Evolutionary conservation across 2,113 vertebrate species (phyloP).

Genomic region (Microtus pennsylvanicus): DNA sequence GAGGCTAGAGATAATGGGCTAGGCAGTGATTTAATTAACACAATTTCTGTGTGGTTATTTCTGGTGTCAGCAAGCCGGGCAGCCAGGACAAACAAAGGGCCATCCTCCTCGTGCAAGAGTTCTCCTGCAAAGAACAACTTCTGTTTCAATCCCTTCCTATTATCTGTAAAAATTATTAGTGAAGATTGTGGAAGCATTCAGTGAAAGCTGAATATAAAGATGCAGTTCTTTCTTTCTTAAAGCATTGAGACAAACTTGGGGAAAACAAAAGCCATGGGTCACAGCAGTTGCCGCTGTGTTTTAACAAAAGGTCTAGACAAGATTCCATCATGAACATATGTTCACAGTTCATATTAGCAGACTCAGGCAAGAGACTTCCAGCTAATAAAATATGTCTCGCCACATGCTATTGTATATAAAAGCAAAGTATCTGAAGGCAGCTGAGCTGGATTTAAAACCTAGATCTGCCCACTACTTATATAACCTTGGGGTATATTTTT

Average conservation of each 20-base stretch:
- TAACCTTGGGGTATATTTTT: constrained; percentile 19
- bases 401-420: constrained; percentile 44
- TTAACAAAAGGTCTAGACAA: constrained; percentile 39
- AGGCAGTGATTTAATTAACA: too few species aligned
- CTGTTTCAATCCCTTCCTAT: not conserved
- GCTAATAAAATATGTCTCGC: not conserved
- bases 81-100: too few species aligned
- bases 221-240: constrained; percentile 24
- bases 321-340: constrained; percentile 21
- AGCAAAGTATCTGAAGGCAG: not conserved
- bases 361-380: not conserved
- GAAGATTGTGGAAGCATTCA: not conserved
- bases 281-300: not conserved
- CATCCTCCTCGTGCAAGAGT: too few species aligned
- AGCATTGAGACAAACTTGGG: constrained; percentile 27
- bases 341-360: constrained; percentile 29
- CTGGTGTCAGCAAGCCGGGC: too few species aligned
- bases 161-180: constrained; percentile 11
- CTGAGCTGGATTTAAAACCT: constrained; percentile 32
- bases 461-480: constrained; percentile 29
- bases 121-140: constrained; percentile 1
- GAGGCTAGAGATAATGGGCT: too few species aligned
- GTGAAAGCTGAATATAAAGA: constrained; percentile 30
- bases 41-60: too few species aligned
- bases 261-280: not conserved